phyloP scores from a whole-genome alignment of 2,888 invertebrate genomes.

The Ecdyonurus torrentis region DNA sequence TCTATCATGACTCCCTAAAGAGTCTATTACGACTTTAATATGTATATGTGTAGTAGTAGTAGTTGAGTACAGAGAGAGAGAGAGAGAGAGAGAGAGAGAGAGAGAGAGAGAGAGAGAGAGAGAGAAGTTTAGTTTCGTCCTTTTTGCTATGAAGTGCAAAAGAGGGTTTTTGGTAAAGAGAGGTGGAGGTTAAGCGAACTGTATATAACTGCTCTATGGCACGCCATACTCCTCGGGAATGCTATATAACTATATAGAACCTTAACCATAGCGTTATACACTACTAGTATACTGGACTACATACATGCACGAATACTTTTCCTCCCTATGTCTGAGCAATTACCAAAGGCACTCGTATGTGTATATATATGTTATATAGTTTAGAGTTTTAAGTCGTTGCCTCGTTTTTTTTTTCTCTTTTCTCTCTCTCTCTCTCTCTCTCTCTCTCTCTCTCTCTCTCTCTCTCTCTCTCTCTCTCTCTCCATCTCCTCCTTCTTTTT shows the following conservation, averaged over 20 bases:
- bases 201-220: neutral
- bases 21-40: neutral
- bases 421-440: neutral
- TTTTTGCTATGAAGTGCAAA: too few species aligned
- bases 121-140: neutral
- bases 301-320: neutral
- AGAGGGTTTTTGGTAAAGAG: neutral
- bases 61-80: neutral
- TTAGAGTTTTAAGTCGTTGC: too few species aligned
- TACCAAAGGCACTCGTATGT: too few species aligned
- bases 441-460: neutral
- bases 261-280: neutral
- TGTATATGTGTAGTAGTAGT: neutral
- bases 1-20: neutral
- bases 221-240: neutral
- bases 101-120: neutral
- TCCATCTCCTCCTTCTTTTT: neutral
- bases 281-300: neutral
- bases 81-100: neutral
- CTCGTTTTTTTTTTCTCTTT: too few species aligned
- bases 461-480: neutral
- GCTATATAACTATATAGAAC: neutral
- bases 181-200: too few species aligned
- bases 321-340: too few species aligned
- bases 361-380: too few species aligned